Evolutionary conservation across 1,140 invertebrate genomes (phyloP).

Genomic region (Melitaea cinxia): DNA sequence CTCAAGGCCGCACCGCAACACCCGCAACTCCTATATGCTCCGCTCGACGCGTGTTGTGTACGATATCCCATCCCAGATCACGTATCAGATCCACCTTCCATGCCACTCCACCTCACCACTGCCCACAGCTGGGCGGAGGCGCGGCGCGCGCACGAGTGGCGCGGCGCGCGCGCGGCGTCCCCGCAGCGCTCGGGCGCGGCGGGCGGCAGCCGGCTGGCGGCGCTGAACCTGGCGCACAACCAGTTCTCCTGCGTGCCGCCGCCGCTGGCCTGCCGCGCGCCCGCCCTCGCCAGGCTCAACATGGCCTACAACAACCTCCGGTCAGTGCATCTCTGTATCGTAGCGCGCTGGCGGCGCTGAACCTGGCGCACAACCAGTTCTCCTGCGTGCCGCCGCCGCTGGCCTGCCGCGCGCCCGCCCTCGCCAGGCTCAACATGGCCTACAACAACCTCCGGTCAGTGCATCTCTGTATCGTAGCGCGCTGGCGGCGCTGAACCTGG

Average conservation of each 20-base stretch:
- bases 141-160: constrained; percentile 87
- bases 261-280: constrained; percentile 94
- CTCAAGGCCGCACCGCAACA: too few species aligned
- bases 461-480: constrained; percentile 83
- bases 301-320: constrained; percentile 93
- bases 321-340: constrained; percentile 60
- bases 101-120: not conserved
- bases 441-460: constrained; percentile 88
- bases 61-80: too few species aligned
- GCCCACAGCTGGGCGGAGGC: constrained; percentile 56
- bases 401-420: constrained; percentile 92
- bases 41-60: too few species aligned
- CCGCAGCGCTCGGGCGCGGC: constrained; percentile 73
- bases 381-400: constrained; percentile 92
- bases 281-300: constrained; percentile 92
- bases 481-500: constrained; percentile 91
- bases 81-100: too few species aligned
- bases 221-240: constrained; percentile 95
- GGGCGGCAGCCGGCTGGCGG: constrained; percentile 85
- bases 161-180: constrained; percentile 76
- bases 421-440: constrained; percentile 94
- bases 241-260: constrained; percentile 92
- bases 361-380: constrained; percentile 96
- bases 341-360: constrained; percentile 88
- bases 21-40: too few species aligned